Base-by-base conservation (phyloP, 2,113 vertebrate genomes). In the Aphyosemion australe region DNA sequence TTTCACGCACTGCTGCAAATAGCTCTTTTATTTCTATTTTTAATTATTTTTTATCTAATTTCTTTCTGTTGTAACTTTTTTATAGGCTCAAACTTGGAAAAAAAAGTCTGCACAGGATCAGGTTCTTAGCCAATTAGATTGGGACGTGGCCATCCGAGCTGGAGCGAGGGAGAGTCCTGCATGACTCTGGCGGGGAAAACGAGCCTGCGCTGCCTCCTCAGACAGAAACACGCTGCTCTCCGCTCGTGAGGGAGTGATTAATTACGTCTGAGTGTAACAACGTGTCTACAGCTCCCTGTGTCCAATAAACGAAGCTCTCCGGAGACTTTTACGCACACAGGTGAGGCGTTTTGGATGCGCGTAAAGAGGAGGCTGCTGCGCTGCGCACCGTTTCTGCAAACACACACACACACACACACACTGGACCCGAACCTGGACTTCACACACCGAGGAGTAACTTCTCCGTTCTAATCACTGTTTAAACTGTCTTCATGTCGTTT, bases 251-350 rank as follows among this genome's bases (percentile, higher is more conserved):
- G 70, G 77, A 26, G 74, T 92, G 89, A 93, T 92, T 92, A 90
- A 93, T 94, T 89, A 81, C 82, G 65, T 61, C 55, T 71, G 76
- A 61, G 90, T 78, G 82, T n/a, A 83, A 91, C 79, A 59, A 79
- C 78, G 76, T 79, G 63, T 73, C 49, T 26, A 1, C 55, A 19
- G 77, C 64, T 81, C 50, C 81, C 87, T 85, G 87, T 62, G 84
- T 69, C 86, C 86, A 84, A 87, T 93, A 92, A 91, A 90, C 89
- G 67, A 91, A 69, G 72, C 77, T 74, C 90, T 89, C 87, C 49
- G 39, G 90, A 87, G 89, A 88, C 79, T 72, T 80, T 74, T 76
- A 78, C 64, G 86, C 87, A 68, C 87, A 80, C 90, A 88, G 87
- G 88, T 87, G 82, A 86, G 54, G 88, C 34, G 76, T 67, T 75